phyloP scores from a whole-genome alignment of 2,888 invertebrate species.

The Apodemia hepburni region DNA sequence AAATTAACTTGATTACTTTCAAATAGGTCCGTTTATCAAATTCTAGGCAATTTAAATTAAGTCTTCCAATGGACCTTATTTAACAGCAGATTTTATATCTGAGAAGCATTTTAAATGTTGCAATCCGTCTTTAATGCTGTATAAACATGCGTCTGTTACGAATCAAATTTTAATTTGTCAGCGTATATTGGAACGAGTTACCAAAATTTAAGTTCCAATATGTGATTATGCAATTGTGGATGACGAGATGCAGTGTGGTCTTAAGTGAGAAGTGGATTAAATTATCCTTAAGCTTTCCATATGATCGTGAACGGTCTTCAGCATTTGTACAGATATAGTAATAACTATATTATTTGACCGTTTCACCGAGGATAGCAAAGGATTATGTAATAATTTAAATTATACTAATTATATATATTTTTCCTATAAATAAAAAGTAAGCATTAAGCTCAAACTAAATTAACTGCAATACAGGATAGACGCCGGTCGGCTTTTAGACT shows the following conservation, averaged over 20 bases:
- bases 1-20: background rate
- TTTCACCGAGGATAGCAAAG: conserved; percentile 51
- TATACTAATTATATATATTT: conserved; percentile 74
- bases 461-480: conserved; percentile 46
- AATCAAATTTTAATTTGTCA: background rate
- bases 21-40: background rate
- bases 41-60: background rate
- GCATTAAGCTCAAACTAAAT: conserved; percentile 75
- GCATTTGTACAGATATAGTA: conserved; percentile 45
- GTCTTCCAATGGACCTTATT: background rate
- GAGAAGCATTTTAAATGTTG: too few relatives aligned
- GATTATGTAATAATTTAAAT: conserved; percentile 76
- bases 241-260: background rate
- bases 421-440: conserved; percentile 74
- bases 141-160: background rate
- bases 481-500: conserved; percentile 70
- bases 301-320: conserved; percentile 33
- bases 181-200: conserved; percentile 17
- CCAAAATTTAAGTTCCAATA: conserved; percentile 16
- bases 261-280: conserved; percentile 23
- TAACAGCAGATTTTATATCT: background rate
- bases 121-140: too few relatives aligned
- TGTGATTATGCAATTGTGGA: conserved; percentile 17
- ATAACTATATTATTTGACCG: conserved; percentile 38
- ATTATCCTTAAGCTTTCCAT: conserved; percentile 53